Base-by-base conservation (phyloP, 2,888 invertebrate genomes). In the Strigamia transsilvanica region DNA sequence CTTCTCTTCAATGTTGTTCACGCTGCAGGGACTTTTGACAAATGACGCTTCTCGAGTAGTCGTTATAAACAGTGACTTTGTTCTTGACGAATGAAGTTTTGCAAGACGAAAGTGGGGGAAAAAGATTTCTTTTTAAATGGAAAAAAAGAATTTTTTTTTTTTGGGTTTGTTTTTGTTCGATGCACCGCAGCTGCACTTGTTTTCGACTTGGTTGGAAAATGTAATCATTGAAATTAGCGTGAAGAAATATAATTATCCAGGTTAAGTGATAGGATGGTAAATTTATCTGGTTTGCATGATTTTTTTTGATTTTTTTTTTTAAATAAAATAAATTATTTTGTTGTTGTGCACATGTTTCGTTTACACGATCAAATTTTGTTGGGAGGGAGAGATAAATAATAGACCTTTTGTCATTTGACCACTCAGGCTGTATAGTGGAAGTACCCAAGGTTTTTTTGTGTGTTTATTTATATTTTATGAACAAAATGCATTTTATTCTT, bases 1-100 rank as follows among this genome's bases (percentile, higher is more conserved):
- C 66, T 66, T 66, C 27, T 66, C 10, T 66, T 2, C 66, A 9
- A 66, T 27, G 66, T 51, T 66, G 66, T 66, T 66, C 66, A 66
- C 66, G 66, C 66, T 66, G 66, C 66, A 66, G 66, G 27, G 66
- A 66, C 66, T 66, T 66, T 66, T 66, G 66, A 66, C 66, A 66
- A 66, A 66, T 66, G 66, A 66, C 66, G 66, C 66, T 66, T 66
- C 66, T 66, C 66, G 23, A 66, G 27, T 66, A 66, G 66, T 66
- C 66, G 66, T 66, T 66, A 66, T 66, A 66, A 66, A 66, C 66
- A 66, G 66, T 66, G 66, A 66, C 66, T 66, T 66, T 66, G 66
- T 66, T 66, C 66, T 66, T 66, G 66, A 66, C 66, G 66, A 66
- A 66, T 66, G 66, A 66, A 66, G 66, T 66, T 66, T 66, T 23